Evolutionary conservation across 2,888 invertebrate species (phyloP), one percentile per base, ranked within the genome.

Genomic region (Sphaeridia pumilis): DNA sequence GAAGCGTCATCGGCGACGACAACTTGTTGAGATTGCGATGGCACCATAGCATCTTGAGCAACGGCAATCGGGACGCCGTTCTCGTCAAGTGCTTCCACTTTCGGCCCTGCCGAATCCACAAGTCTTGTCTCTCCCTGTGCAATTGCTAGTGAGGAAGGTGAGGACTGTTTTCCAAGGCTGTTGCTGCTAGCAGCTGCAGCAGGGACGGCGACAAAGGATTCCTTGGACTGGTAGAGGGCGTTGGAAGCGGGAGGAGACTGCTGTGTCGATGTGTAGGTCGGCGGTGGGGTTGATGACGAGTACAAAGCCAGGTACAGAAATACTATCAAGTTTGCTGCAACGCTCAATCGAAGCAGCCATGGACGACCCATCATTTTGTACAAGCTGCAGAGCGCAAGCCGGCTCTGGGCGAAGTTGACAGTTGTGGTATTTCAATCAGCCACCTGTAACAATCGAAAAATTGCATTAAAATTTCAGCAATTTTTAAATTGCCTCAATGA

Each of bases 261-360:
- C 38, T 38, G 38, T 17, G 42, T 49, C n/a, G 59, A 21, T 1
- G 63, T 34, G n/a, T n/a, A n/a, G 1, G 57, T 49, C n/a, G 58
- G 54, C 20, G n/a, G n/a, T n/a, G 55, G 42, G 10, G 7, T 38
- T 5, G 38, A 38, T 38, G 61, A 53, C 12, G 64, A 62, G 50
- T 64, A 64, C 1, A 64, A 50, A n/a, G 64, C 64, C 34, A 64
- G 46, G 43, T 64, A 64, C 7, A 60, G 55, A 5, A 64, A 38
- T 25, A 64, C 62, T 34, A 62, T 55, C 27, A 60, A 52, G 50
- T 64, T 64, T 21, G 55, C 62, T 17, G 57, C 60, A 21, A 64
- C 58, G 44, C 62, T 62, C 36, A 59, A 57, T 24, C 64, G 60
- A 49, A 64, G 61, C 21, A 64, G 54, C 64, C 64, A 64, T 45